phyloP scores from a whole-genome alignment of 2,113 vertebrate genomes.

The Corynorhinus townsendii region DNA sequence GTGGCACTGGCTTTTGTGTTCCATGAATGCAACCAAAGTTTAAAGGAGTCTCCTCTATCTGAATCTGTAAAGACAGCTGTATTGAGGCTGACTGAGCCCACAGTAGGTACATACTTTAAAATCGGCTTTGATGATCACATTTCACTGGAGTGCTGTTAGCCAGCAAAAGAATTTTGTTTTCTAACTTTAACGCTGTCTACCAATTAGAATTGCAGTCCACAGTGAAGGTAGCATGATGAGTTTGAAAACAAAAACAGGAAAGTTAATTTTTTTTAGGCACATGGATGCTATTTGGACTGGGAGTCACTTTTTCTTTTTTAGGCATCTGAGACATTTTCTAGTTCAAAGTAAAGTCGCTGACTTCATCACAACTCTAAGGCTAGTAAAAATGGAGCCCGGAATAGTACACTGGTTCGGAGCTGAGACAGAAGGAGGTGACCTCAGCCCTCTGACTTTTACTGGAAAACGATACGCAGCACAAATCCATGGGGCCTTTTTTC shows the following conservation, averaged over 20 bases:
- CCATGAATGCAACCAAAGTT: slow-evolving; percentile 76
- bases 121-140: slow-evolving; percentile 78
- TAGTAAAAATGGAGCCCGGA: slow-evolving; percentile 79
- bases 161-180: slow-evolving; percentile 77
- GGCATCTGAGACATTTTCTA: slow-evolving; percentile 76
- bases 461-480: slow-evolving; percentile 82
- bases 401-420: slow-evolving; percentile 80
- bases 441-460: slow-evolving; percentile 83
- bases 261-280: slow-evolving; percentile 50
- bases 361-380: slow-evolving; percentile 75
- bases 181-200: slow-evolving; percentile 58
- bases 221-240: slow-evolving; percentile 67
- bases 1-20: slow-evolving; percentile 69
- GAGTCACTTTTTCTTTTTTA: slow-evolving; percentile 28
- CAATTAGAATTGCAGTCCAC: slow-evolving; percentile 72
- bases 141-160: slow-evolving; percentile 75
- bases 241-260: slow-evolving; percentile 71
- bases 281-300: slow-evolving; percentile 37
- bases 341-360: slow-evolving; percentile 82
- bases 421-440: slow-evolving; percentile 81
- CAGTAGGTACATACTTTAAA: slow-evolving; percentile 78
- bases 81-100: slow-evolving; percentile 70
- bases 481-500: slow-evolving; percentile 80
- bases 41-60: slow-evolving; percentile 71
- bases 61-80: slow-evolving; percentile 74